Conservation (phyloP, 2,797 vertebrate genomes). For the Halcyon chelicuti region DNA sequence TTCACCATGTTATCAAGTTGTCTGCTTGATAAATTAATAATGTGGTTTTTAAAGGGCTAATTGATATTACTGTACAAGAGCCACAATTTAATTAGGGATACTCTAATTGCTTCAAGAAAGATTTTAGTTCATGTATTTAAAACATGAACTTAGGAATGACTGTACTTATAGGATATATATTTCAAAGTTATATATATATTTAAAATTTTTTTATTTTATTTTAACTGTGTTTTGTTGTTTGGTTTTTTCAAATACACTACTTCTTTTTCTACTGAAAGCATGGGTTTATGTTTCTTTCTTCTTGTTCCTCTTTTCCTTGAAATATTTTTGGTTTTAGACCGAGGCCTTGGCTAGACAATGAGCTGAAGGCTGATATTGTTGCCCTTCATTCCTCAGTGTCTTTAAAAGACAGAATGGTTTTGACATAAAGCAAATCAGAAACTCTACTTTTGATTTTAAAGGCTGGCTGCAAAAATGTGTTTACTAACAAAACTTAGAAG, state of each 20-base stretch:
- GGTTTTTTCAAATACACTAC: neutral
- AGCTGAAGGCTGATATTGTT: neutral
- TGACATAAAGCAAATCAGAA: neutral
- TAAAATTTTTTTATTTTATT: neutral
- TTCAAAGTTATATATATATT: neutral
- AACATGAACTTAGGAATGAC: neutral
- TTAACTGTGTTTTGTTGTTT: neutral
- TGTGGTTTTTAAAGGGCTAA: conserved; percentile 40
- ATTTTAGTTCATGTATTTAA: conserved; percentile 8
- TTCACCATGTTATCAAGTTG: neutral
- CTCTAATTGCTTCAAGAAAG: conserved; percentile 8
- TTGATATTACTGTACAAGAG: conserved; percentile 3
- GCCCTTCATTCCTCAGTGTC: neutral
- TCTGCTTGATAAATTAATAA: conserved; percentile 53
- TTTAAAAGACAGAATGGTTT: neutral
- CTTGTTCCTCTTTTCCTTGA: neutral
- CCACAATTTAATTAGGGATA: conserved; percentile 33
- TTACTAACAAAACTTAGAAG: neutral
- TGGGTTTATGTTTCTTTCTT: neutral
- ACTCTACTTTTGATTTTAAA: neutral
- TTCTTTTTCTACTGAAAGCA: neutral
- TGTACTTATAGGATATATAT: neutral
- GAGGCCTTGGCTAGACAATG: neutral
- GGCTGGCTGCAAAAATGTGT: neutral
- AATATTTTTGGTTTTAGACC: neutral